Percentiles rank a stretch among this genome's conserved stretches.
phyloP scores from a whole-genome alignment of 2,888 invertebrate genomes.

The Pachydiplax longipennis region DNA sequence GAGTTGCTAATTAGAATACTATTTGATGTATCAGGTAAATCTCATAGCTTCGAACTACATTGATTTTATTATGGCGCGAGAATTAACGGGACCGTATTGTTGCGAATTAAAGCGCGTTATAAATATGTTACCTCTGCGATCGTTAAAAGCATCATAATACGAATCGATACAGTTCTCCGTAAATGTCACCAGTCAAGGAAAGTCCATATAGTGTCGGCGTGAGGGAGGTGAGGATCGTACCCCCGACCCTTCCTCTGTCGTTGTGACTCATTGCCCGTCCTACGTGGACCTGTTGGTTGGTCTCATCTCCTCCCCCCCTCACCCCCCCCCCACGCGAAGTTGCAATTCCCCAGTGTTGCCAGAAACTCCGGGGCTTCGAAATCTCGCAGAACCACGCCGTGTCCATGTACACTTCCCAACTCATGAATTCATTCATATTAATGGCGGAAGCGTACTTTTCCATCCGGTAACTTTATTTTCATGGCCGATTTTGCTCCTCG shows the following conservation, averaged over 20 bases:
- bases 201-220: neutral
- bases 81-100: neutral
- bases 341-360: constrained; percentile 40
- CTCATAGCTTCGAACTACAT: neutral
- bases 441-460: neutral
- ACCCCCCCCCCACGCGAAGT: constrained; percentile 13
- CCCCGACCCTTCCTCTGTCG: neutral
- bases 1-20: too few relatives aligned
- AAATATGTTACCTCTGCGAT: too few relatives aligned
- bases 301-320: neutral
- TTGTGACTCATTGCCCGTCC: constrained; percentile 13
- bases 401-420: neutral
- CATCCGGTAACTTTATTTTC: neutral
- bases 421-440: neutral
- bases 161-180: too few relatives aligned
- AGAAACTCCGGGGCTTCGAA: constrained; percentile 18
- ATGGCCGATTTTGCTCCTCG: neutral
- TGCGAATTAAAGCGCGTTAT: neutral
- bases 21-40: neutral
- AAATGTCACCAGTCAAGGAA: neutral
- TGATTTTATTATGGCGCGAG: neutral
- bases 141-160: too few relatives aligned
- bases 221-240: neutral
- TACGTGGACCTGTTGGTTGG: constrained; percentile 28
- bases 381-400: neutral